Evolutionary conservation across 1,140 invertebrate genomes (phyloP), one percentile per base, ranked within the genome.

Genomic region (Chionoecetes opilio): DNA sequence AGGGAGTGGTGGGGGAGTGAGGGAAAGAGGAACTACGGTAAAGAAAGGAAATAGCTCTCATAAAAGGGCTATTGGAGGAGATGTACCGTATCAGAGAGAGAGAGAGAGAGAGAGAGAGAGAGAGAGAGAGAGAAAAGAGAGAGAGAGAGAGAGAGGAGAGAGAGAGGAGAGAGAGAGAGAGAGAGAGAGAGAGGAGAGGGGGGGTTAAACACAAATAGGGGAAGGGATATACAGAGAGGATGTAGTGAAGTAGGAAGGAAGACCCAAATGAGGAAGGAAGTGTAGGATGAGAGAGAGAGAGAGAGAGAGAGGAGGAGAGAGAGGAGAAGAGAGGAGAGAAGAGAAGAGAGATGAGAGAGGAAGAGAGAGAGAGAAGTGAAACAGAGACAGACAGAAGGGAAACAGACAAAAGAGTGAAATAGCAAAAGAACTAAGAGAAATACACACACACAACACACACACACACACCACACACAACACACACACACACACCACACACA

Each of bases 401-500:
- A 14, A 14, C 41, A 46, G 41, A 46, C 41, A 46, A 5, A 46
- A 14, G 14, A 5, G 14, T 14, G 14, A 14, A 46, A 14, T 8
- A 46, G 41, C 41, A 46, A 14, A 46, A 46, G 41, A 14, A 46
- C 41, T 8, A 46, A 46, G 41, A 46, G n/a, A n/a, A n/a, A n/a
- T n/a, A n/a, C n/a, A n/a, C n/a, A n/a, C n/a, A 75, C 21, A 3
- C 21, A n/a, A n/a, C 63, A 75, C 41, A 8, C 21, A 75, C 63
- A 75, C 63, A 75, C 63, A 75, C 53, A 46, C 41, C n/a, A n/a
- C n/a, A n/a, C n/a, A n/a, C n/a, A n/a, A n/a, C n/a, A 75, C 53
- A 75, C 53, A 75, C 53, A 75, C 53, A 75, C 53, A 75, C 53
- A 75, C 53, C 53, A 75, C 53, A 75, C 53, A 75, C 53, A 75